Base-by-base conservation (phyloP, 1,140 invertebrate species). In the Caerostris darwini region DNA sequence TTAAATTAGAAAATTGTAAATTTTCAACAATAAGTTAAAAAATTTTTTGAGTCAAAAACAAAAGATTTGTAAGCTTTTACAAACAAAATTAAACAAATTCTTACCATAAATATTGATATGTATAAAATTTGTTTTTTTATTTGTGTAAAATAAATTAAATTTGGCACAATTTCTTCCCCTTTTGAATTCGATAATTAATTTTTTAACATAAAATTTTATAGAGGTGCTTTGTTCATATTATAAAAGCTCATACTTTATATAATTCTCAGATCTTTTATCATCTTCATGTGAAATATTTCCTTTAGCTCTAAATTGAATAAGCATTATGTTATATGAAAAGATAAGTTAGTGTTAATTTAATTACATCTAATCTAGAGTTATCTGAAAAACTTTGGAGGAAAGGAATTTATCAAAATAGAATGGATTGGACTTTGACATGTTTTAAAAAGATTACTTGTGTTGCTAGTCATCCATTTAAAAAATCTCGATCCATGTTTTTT, bases 361-460 rank as follows among this genome's bases (percentile, higher is more conserved):
- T 71, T 6, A 77, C 5, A 12, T 7, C 71, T 77, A 50, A 7
- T 50, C 71, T 77, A 77, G 34, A 71, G 34, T 77, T 77, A 77
- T 77, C 10, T 34, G 50, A 53, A 77, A 34, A 7, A 77, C 53
- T 77, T 77, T 77, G 71, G 71, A 77, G n/a, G 10, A 12, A 77
- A 77, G 34, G 71, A 34, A 12, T 77, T 77, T 77, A 77, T 77
- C 71, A 77, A 77, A 77, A 77, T 77, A 77, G 71, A 77, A 77
- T 77, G 71, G 34, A 77, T 77, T 77, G 71, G 71, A 77, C 71
- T 77, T 77, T 77, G 34, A 77, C 71, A 50, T 12, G 19, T 34
- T 34, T 77, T 77, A 77, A 50, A 77, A 77, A 77, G 71, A 50
- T 77, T 10, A 77, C 3, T 77, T 50, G 71, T 77, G 53, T 34